Evolutionary conservation across 92 coral and sea anemone species (phyloP).

Genomic region (Epizoanthus rinbou): DNA sequence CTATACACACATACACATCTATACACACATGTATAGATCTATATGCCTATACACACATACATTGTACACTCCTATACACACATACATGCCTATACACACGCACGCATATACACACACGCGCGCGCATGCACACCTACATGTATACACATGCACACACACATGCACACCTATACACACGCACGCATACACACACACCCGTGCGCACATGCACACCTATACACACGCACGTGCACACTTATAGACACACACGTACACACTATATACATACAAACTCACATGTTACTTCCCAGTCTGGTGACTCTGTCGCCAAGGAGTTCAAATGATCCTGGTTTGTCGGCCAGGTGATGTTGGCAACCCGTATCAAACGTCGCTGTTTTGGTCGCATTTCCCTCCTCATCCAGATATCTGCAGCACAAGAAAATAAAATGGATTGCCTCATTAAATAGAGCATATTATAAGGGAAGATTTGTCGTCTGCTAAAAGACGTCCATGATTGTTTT

Average conservation of each 20-base stretch:
- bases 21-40: too few species aligned
- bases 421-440: too few species aligned
- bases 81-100: not conserved
- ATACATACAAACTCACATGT: slow-evolving; percentile 77
- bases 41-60: too few species aligned
- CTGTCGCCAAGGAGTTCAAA: slow-evolving; percentile 98
- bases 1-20: too few species aligned
- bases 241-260: not conserved
- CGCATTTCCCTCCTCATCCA: slow-evolving; percentile 71
- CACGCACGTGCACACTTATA: not conserved
- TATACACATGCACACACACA: too few species aligned
- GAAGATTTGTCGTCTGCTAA: too few species aligned
- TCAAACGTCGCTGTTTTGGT: slow-evolving; percentile 77
- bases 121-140: not conserved
- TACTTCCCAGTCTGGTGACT: slow-evolving; percentile 90
- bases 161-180: not conserved
- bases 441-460: too few species aligned
- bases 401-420: slow-evolving; percentile 62
- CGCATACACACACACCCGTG: not conserved
- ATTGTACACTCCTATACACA: not conserved
- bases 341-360: slow-evolving; percentile 86
- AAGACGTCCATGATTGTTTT: too few species aligned
- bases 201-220: not conserved
- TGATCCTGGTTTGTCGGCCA: slow-evolving; percentile 95
- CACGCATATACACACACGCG: not conserved